Evolutionary conservation across 2,888 invertebrate species (phyloP).

Genomic region (Nudaria mundana): DNA sequence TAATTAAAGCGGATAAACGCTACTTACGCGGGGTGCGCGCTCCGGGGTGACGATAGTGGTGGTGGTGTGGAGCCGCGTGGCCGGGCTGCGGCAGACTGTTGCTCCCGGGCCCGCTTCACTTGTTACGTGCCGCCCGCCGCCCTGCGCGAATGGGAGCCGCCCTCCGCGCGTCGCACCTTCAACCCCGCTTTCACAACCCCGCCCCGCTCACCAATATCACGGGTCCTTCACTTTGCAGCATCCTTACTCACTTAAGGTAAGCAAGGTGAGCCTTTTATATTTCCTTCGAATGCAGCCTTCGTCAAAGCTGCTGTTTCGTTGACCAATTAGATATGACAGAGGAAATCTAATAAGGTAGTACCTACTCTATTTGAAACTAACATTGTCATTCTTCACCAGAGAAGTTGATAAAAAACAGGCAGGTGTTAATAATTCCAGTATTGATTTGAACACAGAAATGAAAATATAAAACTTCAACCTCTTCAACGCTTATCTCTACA

Average conservation of each 20-base stretch:
- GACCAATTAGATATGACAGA: no score
- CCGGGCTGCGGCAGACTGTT: constrained; percentile 81
- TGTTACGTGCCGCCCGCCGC: constrained; percentile 76
- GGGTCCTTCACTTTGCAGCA: constrained; percentile 70
- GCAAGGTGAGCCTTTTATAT: constrained; percentile 30
- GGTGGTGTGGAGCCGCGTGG: constrained; percentile 71
- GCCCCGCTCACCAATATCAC: constrained; percentile 69
- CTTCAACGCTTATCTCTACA: no score
- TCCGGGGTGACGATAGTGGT: constrained; percentile 54
- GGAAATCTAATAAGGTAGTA: no score
- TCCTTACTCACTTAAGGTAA: constrained; percentile 59
- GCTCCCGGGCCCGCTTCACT: constrained; percentile 80
- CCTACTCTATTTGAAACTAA: no score
- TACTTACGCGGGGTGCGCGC: constrained; percentile 66
- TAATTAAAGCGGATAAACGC: constrained; percentile 52
- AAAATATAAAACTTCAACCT: no score
- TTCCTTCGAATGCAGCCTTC: constrained; percentile 24
- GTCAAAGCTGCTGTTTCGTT: constrained; percentile 6
- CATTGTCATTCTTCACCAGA: no score
- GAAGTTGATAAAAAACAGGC: no score
- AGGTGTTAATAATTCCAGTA: no score
- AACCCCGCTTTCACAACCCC: constrained; percentile 53
- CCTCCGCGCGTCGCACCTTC: constrained; percentile 42
- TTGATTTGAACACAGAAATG: no score
- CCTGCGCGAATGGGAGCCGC: constrained; percentile 52